Conservation (phyloP, 2,113 vertebrate genomes). For the Anser brachyrhynchus region DNA sequence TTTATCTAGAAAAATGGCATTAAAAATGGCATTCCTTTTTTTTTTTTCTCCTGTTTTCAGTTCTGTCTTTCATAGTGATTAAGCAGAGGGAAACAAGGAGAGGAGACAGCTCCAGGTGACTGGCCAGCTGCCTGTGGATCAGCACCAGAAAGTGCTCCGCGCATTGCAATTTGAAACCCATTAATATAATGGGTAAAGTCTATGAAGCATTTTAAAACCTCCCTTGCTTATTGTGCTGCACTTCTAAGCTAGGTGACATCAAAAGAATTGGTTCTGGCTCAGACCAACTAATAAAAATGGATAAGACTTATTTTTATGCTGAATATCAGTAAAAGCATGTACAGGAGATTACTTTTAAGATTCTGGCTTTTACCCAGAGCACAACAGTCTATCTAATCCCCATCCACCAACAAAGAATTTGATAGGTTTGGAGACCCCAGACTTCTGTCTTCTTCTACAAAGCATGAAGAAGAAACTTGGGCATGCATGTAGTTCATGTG, state of each 20-base stretch:
- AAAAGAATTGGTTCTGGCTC: slow-evolving; percentile 64
- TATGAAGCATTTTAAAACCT: slow-evolving; percentile 67
- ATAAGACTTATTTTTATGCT: slow-evolving; percentile 78
- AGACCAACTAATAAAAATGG: slow-evolving; percentile 68
- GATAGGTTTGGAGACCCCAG: slow-evolving; percentile 18
- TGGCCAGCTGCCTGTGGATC: slow-evolving; percentile 62
- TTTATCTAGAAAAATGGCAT: slow-evolving; percentile 22
- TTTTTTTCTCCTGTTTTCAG: background rate
- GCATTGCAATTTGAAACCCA: slow-evolving; percentile 56
- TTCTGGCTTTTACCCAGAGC: slow-evolving; percentile 70
- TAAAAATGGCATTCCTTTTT: background rate
- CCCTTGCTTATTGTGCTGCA: slow-evolving; percentile 40
- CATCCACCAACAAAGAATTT: slow-evolving; percentile 63
- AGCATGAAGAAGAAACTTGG: background rate
- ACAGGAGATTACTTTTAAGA: slow-evolving; percentile 76
- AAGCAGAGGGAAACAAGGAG: background rate
- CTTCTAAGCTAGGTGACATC: slow-evolving; percentile 49
- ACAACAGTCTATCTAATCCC: slow-evolving; percentile 59
- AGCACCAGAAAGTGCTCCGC: slow-evolving; percentile 52
- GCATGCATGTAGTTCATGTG: background rate
- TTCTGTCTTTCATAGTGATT: background rate
- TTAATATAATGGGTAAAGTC: slow-evolving; percentile 70
- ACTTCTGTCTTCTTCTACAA: background rate
- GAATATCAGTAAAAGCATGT: slow-evolving; percentile 74
- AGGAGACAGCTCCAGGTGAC: slow-evolving; percentile 61